These are phyloP conservation scores for Notodonta ziczac DNA, from an alignment of 2,888 invertebrate species.

Conservation along the genomic window DNA sequence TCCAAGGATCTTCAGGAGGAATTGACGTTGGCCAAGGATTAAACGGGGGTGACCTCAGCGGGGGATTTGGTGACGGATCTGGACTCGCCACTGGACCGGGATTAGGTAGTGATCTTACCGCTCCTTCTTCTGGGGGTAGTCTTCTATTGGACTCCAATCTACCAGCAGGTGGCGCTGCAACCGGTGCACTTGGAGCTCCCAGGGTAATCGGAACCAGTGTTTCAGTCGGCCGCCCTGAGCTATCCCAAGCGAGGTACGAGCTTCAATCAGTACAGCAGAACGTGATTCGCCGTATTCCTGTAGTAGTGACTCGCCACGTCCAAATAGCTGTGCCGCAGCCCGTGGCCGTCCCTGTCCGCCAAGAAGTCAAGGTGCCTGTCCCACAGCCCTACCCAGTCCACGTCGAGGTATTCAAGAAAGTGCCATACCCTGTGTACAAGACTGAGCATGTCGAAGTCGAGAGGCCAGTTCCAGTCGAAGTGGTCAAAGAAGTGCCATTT, in stretches of 20 bases:
- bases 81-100: constrained; percentile 11
- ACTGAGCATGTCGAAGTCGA: constrained; percentile 74
- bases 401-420: constrained; percentile 74
- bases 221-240: constrained; percentile 55
- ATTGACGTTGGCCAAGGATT: constrained; percentile 9
- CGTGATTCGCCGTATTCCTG: constrained; percentile 70
- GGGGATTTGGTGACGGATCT: constrained; percentile 9
- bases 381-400: constrained; percentile 79
- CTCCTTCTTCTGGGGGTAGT: constrained; percentile 23
- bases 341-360: constrained; percentile 70
- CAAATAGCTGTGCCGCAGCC: constrained; percentile 71
- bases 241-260: constrained; percentile 65
- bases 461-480: constrained; percentile 73
- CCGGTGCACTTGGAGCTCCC: constrained; percentile 48
- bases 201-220: constrained; percentile 66
- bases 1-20: constrained; percentile 1
- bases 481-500: constrained; percentile 69
- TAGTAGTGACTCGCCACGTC: constrained; percentile 76
- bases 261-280: constrained; percentile 77
- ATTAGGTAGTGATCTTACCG: constrained; percentile 16
- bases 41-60: constrained; percentile 2
- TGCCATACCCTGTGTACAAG: constrained; percentile 77
- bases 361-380: constrained; percentile 73
- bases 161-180: constrained; percentile 18
- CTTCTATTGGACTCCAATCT: constrained; percentile 28